These are phyloP conservation scores for Xiphophorus maculatus DNA, from an alignment of 2,113 vertebrate species.

Conservation along the genomic window DNA sequence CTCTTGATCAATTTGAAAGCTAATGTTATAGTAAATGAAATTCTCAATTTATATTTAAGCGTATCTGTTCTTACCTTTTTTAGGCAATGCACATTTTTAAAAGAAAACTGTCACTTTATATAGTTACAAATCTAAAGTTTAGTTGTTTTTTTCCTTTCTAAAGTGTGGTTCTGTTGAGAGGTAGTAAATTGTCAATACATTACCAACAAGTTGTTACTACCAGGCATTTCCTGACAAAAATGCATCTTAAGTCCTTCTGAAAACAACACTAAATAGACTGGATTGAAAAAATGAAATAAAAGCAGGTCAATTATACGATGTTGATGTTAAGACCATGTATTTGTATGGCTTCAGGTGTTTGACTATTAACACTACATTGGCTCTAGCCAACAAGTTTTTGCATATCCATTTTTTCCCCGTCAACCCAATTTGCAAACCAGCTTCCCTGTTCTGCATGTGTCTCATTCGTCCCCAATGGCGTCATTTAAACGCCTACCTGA, in stretches of 20 bases:
- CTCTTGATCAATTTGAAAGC: not conserved
- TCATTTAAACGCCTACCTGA: conserved; percentile 30
- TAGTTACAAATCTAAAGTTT: no score
- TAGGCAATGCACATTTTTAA: no score
- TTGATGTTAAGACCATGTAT: not conserved
- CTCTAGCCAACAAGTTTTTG: conserved; percentile 31
- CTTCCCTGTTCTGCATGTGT: conserved; percentile 34
- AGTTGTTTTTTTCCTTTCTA: not conserved
- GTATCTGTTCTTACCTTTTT: no score
- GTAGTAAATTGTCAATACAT: not conserved
- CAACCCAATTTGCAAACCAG: conserved; percentile 36
- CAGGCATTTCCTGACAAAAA: no score
- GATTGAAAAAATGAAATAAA: not conserved
- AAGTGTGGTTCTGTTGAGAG: not conserved
- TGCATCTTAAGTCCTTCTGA: not conserved
- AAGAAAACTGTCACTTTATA: no score
- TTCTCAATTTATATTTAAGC: not conserved
- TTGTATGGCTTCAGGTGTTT: not conserved
- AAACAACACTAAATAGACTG: not conserved
- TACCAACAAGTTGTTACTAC: not conserved
- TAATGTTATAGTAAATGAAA: no score
- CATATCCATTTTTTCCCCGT: conserved; percentile 2
- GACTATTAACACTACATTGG: not conserved
- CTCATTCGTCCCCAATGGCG: not conserved
- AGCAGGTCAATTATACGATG: not conserved